Conservation (phyloP, 1,140 invertebrate species). For the Cotesia glomerata region DNA sequence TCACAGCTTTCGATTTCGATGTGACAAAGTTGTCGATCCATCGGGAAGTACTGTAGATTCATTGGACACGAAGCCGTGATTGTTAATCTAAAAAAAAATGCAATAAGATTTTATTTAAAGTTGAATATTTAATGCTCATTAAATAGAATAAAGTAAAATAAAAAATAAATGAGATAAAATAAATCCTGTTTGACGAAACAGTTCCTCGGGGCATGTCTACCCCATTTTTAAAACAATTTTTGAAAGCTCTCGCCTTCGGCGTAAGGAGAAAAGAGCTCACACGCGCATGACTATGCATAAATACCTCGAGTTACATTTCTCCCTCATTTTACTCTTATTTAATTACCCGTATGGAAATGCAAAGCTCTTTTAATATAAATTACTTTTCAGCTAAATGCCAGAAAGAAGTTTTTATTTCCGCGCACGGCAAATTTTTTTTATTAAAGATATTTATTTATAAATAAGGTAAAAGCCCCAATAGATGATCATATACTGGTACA, state of each 20-base stretch:
- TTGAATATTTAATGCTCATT: neutral
- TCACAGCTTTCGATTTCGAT: conserved; percentile 99
- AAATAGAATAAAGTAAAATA: conserved; percentile 11
- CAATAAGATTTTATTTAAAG: neutral
- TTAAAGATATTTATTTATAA: too few species aligned
- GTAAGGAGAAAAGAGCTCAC: conserved; percentile 19
- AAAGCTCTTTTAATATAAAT: too few species aligned
- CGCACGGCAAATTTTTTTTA: too few species aligned
- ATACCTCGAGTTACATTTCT: conserved; percentile 1
- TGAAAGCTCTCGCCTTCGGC: conserved; percentile 22
- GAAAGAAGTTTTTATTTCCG: too few species aligned
- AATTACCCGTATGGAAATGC: too few species aligned
- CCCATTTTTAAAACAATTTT: conserved; percentile 1
- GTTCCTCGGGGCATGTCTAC: conserved; percentile 32
- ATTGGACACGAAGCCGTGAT: conserved; percentile 97
- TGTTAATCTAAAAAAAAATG: conserved; percentile 81
- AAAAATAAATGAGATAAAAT: conserved; percentile 31
- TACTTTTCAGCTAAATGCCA: too few species aligned
- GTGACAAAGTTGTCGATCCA: conserved; percentile 95
- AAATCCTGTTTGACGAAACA: conserved; percentile 28
- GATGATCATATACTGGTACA: too few species aligned
- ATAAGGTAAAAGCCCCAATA: too few species aligned
- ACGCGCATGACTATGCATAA: conserved; percentile 23
- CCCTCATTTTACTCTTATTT: neutral
- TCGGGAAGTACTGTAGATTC: conserved; percentile 96